phyloP scores from a whole-genome alignment of 1,140 invertebrate genomes.

The Panagrolaimus sp. region DNA sequence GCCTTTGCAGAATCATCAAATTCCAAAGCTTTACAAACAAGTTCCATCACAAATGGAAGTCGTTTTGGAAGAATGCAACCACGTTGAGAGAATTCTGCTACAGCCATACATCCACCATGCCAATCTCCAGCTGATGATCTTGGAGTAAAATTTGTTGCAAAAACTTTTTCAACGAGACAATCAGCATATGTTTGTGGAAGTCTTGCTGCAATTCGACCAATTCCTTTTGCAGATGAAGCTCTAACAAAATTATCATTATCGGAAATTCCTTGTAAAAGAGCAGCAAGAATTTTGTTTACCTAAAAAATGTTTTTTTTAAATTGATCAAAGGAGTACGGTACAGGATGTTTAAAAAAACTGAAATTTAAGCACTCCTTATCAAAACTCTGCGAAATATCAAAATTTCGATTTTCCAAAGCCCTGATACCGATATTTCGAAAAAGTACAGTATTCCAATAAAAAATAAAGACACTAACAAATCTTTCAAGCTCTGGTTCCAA shows the following conservation, averaged over 20 bases:
- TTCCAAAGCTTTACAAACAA: slow-evolving; percentile 74
- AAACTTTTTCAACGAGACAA: slow-evolving; percentile 37
- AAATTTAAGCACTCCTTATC: no score
- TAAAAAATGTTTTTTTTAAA: no score
- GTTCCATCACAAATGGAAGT: slow-evolving; percentile 73
- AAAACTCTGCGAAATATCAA: no score
- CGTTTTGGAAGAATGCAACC: slow-evolving; percentile 78
- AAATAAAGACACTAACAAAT: no score
- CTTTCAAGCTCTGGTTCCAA: background rate
- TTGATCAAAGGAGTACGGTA: no score
- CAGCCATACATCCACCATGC: slow-evolving; percentile 89
- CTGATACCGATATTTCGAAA: no score
- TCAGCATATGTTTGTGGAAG: slow-evolving; percentile 75
- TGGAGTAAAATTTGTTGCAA: slow-evolving; percentile 65
- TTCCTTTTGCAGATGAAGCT: slow-evolving; percentile 93
- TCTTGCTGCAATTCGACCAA: slow-evolving; percentile 78
- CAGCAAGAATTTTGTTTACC: slow-evolving; percentile 28
- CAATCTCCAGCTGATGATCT: slow-evolving; percentile 79
- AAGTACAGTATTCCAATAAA: no score
- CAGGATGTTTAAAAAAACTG: no score
- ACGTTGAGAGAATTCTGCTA: slow-evolving; percentile 91
- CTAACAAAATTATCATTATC: slow-evolving; percentile 63
- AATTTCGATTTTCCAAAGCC: no score
- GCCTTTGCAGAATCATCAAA: slow-evolving; percentile 73
- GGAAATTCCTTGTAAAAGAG: slow-evolving; percentile 60